Evolutionary conservation across 2,113 vertebrate species (phyloP), one percentile per base, ranked within the genome.

Genomic region (Sterrhoptilus dennistouni): DNA sequence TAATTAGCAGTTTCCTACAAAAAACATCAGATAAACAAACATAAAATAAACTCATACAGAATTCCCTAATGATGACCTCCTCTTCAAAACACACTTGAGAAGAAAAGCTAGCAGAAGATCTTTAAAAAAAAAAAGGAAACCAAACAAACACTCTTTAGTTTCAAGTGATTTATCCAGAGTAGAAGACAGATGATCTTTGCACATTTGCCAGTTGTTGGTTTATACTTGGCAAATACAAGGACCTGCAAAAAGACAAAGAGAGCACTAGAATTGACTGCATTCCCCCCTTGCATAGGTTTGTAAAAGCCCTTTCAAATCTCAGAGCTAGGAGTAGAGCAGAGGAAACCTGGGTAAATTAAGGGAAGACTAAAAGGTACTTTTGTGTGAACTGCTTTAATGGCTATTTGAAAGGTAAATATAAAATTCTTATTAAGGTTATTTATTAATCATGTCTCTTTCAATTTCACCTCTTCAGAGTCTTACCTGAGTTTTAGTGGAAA

Each of bases 1-100:
- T 91, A 96, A 96, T 96, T 96, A 95, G 94, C 89, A 91, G 91
- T 91, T 94, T 85, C 78, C 90, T 87, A 72, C 50, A 70, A 85
- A 70, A 93, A 93, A 22, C 45, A 27, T 57, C 59, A 85, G 78
- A 82, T 69, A 95, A 95, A 91, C 54, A 95, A 93, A 87, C 61
- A 91, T 45, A 74, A 96, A 93, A 95, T 69, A 82, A 96, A 35
- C 82, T 82, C 65, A 49, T 20, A 29, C 12, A 69, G 53, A 84
- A 92, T 45, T 92, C 77, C 77, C 87, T 53, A 69, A 79, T 76
- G 70, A 82, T 89, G 53, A 81, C 23, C 54, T 85, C 45, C 57
- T 89, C 72, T 85, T 93, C 71, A 93, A 95, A 89, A 94, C 9
- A 15, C n/a, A 80, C 82, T 95, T 76, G 66, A 94, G 87, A 92